Conservation (phyloP, 2,113 vertebrate species). For the Leucopternis melanops region DNA sequence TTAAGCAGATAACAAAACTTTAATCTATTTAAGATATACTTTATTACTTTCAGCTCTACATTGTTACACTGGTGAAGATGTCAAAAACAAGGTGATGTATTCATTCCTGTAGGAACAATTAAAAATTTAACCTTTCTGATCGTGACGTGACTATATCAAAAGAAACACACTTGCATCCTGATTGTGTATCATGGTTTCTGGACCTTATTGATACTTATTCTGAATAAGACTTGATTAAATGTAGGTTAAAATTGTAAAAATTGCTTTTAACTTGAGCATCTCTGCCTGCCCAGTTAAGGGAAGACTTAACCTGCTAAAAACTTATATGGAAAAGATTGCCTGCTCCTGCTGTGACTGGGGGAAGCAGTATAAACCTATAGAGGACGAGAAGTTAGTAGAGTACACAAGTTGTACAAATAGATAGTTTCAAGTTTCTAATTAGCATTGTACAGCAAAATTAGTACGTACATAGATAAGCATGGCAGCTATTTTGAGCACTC, state of each 20-base stretch:
- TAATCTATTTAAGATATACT: not conserved
- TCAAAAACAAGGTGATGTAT: not conserved
- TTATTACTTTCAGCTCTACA: not conserved
- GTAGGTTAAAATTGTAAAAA: no score
- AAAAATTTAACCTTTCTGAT: not conserved
- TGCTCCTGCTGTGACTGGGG: not conserved
- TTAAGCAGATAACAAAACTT: not conserved
- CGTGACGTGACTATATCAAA: not conserved
- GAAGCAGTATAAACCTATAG: not conserved
- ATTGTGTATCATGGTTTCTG: not conserved
- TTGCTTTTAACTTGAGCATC: not conserved
- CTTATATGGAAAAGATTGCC: not conserved
- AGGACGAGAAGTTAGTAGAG: not conserved
- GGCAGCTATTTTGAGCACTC: not conserved
- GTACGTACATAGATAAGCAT: not conserved
- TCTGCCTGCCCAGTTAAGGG: not conserved
- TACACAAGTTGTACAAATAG: not conserved
- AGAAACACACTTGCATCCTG: not conserved
- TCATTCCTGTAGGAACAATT: not conserved
- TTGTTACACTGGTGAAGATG: not conserved
- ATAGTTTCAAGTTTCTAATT: not conserved
- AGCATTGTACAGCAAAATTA: not conserved
- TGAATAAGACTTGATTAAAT: not conserved
- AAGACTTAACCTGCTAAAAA: not conserved
- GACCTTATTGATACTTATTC: not conserved